Evolutionary conservation across 2,888 invertebrate species (phyloP), one percentile per base, ranked within the genome.

Genomic region (Hemistola chrysoprasaria): DNA sequence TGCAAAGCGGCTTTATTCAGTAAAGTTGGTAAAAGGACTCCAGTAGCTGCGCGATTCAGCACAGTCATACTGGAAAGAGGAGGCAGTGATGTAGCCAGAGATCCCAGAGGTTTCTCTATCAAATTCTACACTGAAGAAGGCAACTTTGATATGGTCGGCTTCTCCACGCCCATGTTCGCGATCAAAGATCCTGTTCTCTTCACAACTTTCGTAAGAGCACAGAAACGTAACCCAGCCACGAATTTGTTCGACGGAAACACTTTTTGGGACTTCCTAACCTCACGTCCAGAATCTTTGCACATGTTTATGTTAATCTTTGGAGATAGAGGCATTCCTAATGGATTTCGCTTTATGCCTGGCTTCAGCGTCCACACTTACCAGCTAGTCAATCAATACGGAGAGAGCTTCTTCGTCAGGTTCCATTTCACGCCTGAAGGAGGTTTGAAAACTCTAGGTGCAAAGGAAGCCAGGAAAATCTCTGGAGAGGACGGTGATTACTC

Each of bases 61-160:
- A 93, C 94, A 4, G 95, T 95, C 0, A 93, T 93, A 6, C 95
- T 95, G 0, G 96, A 97, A 78, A 91, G 91, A 57, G 97, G 97
- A 1, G 95, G 95, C 0, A 94, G 95, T 2, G 97, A 97, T 70
- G 95, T 95, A 5, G 94, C 92, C 0, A 92, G 97, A 49, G 97
- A 97, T 73, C 94, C 95, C 0, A 91, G 97, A 61, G 97, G 97
- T 4, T 97, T 97, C 67, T 95, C 97, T 0, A 81, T 97, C 0
- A 98, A 97, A 75, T 95, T 97, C 72, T 97, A 97, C 77, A 95
- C 95, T 0, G 95, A 96, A 54, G 95, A 96, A 41, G 96, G 96
- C 10, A 93, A 94, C 56, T 96, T 97, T 93, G 97, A 98, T 82
- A 84, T 97, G 43, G 96, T 96, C 8, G 97, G 97, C 2, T 93